Conservation (phyloP, 2,113 vertebrate species). For the Melanotaenia duboulayi region DNA sequence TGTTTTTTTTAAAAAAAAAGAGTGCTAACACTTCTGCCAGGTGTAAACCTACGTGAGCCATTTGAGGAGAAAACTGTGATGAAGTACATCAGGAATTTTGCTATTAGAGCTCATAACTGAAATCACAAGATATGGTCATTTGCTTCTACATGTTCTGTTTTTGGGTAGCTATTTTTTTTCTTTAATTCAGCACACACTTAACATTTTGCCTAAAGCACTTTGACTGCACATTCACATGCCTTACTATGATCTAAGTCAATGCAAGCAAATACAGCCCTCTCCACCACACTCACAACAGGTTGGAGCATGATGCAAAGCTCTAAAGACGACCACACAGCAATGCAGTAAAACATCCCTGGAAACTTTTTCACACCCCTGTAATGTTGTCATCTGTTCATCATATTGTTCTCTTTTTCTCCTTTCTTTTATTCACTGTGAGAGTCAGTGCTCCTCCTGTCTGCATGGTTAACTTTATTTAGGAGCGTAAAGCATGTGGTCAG, state of each 20-base stretch:
- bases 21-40: too few species aligned
- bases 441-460: constrained; percentile 27
- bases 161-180: background rate
- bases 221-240: constrained; percentile 20
- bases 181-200: constrained; percentile 9
- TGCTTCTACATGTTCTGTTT: background rate
- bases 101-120: background rate
- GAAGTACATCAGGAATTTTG: background rate
- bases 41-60: too few species aligned
- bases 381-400: constrained; percentile 13
- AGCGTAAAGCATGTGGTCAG: constrained; percentile 70
- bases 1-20: too few species aligned
- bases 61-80: background rate
- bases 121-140: background rate
- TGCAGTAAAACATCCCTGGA: constrained; percentile 31
- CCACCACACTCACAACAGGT: constrained; percentile 56
- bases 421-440: constrained; percentile 2
- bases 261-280: constrained; percentile 55
- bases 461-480: constrained; percentile 58
- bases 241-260: constrained; percentile 42
- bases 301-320: constrained; percentile 54
- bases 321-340: constrained; percentile 62
- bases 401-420: background rate
- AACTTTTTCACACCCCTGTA: constrained; percentile 29
- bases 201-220: constrained; percentile 29